Percentiles rank a stretch among this genome's conserved stretches.
Evolutionary conservation across 2,797 vertebrate genomes (phyloP).

Genomic region (Coregonus ussuriensis): DNA sequence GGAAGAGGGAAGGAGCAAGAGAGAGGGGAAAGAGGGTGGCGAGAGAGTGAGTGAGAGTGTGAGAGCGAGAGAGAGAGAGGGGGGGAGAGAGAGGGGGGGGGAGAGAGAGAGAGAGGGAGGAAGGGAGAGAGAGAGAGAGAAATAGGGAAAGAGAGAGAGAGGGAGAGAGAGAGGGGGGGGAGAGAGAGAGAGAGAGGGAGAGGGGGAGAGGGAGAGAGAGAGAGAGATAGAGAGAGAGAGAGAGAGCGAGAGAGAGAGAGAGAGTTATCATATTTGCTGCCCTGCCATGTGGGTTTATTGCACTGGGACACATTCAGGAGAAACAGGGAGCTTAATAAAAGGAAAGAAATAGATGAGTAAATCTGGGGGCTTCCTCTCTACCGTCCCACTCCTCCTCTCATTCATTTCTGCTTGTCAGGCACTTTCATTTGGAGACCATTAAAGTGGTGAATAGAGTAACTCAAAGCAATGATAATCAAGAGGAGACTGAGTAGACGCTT

Average conservation of each 20-base stretch:
- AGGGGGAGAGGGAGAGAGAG: too few relatives aligned
- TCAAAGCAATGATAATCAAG: neutral
- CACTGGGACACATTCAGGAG: conserved; percentile 73
- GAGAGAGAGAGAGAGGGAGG: too few relatives aligned
- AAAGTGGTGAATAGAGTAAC: conserved; percentile 53
- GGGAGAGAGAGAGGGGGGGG: too few relatives aligned
- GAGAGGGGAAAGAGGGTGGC: neutral
- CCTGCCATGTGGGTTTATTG: conserved; percentile 78
- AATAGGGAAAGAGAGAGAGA: too few relatives aligned
- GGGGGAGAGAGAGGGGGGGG: accelerated
- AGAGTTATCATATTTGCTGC: conserved; percentile 77
- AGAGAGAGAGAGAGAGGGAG: too few relatives aligned
- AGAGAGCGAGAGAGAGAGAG: too few relatives aligned
- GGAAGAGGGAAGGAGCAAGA: neutral
- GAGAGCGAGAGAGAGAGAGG: too few relatives aligned
- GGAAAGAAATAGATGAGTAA: conserved; percentile 16
- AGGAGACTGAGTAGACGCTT: neutral
- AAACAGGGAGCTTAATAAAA: conserved; percentile 74
- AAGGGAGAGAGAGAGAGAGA: too few relatives aligned
- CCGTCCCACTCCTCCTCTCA: neutral
- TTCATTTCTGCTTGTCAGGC: conserved; percentile 69
- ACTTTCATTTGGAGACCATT: conserved; percentile 70
- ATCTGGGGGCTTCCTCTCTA: conserved; percentile 51
- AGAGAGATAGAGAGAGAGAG: too few relatives aligned
- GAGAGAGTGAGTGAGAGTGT: conserved; percentile 12